Conservation (phyloP, 2,113 vertebrate species). For the Dendropsophus ebraccatus region DNA sequence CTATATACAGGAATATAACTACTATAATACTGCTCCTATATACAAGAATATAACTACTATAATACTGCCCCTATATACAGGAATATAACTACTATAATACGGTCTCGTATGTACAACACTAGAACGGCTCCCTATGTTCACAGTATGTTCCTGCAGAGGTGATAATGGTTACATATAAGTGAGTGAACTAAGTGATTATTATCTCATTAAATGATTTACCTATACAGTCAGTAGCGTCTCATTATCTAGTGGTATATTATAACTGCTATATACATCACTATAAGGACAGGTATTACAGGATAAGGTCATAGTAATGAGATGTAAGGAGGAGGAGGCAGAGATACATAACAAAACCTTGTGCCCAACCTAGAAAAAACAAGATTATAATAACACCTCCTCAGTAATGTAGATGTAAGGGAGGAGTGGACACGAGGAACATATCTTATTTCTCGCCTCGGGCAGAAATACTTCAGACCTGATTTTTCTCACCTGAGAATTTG, state of each 20-base stretch:
- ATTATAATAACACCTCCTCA: not conserved
- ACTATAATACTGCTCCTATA: slow-evolving; percentile 1
- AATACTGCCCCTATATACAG: not conserved
- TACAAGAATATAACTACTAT: slow-evolving; percentile 16
- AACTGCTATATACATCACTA: too few species aligned
- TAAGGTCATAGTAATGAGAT: not conserved
- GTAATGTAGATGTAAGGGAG: not conserved
- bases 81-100: slow-evolving; percentile 14
- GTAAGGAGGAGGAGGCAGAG: not conserved
- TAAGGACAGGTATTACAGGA: not conserved
- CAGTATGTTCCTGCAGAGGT: too few species aligned
- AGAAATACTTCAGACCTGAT: too few species aligned
- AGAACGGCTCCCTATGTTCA: too few species aligned
- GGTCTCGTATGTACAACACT: too few species aligned
- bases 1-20: not conserved
- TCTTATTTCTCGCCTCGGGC: not conserved
- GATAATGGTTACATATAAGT: too few species aligned
- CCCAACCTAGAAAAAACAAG: not conserved
- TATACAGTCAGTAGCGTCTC: too few species aligned
- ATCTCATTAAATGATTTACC: too few species aligned
- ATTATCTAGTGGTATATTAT: too few species aligned
- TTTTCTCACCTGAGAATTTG: too few species aligned
- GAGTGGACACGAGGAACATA: not conserved
- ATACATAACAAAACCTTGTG: not conserved
- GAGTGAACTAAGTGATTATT: too few species aligned